Conservation (phyloP, 2,888 invertebrate genomes). For the Apocheima hispidaria region DNA sequence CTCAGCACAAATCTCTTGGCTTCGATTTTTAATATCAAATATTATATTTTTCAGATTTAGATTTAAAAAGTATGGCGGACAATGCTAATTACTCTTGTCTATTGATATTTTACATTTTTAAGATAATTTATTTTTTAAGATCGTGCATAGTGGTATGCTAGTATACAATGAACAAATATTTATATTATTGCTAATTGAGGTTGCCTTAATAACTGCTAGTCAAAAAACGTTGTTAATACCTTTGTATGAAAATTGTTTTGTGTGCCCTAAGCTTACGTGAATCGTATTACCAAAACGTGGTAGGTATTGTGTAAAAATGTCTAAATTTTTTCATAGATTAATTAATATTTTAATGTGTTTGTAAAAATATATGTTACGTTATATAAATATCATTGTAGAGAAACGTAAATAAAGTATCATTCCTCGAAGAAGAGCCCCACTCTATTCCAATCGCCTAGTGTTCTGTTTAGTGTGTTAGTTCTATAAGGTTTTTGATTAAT, state of each 20-base stretch:
- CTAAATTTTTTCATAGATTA: constrained; percentile 8
- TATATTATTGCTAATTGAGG: constrained; percentile 47
- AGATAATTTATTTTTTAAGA: constrained; percentile 33
- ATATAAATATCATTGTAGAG: constrained; percentile 7
- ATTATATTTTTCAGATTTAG: constrained; percentile 1
- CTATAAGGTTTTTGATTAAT: too few species aligned
- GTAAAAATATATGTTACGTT: constrained; percentile 10
- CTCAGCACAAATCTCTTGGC: too few species aligned
- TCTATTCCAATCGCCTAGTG: neutral
- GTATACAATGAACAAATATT: constrained; percentile 40
- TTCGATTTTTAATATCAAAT: neutral
- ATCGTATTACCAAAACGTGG: constrained; percentile 8
- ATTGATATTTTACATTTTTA: constrained; percentile 13
- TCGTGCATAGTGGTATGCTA: constrained; percentile 25
- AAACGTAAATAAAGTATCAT: neutral
- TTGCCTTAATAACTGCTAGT: constrained; percentile 76
- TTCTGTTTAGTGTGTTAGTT: neutral
- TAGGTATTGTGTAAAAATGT: constrained; percentile 7
- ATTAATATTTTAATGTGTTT: constrained; percentile 18
- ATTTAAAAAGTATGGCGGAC: neutral
- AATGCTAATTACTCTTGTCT: neutral
- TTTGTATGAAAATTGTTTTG: constrained; percentile 35
- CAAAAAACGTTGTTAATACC: constrained; percentile 45
- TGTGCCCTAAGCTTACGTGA: constrained; percentile 24
- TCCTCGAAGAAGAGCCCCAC: neutral